A percentile compares a stretch with the other conserved stretches of the same genome.
Conservation (phyloP, 2,113 vertebrate genomes). For the Hipposideros armiger region DNA sequence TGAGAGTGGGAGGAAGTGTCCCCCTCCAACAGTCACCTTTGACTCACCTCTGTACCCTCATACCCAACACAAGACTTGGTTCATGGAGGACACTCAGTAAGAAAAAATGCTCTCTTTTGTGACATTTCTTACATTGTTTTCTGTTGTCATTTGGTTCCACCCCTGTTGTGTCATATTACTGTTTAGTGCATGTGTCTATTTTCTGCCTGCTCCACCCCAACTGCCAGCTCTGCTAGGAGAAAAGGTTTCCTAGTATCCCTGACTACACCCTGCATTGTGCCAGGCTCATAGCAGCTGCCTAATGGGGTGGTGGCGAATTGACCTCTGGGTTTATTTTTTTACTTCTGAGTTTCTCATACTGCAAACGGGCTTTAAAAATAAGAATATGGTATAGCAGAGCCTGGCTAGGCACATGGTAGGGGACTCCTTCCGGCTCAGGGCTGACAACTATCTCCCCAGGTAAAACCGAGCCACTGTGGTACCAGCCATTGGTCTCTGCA, state of each 20-base stretch:
- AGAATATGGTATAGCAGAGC: neutral
- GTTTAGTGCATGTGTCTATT: neutral
- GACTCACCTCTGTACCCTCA: neutral
- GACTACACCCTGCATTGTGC: neutral
- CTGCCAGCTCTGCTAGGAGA: neutral
- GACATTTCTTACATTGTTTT: neutral
- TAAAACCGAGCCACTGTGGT: neutral
- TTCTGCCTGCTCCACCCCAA: neutral
- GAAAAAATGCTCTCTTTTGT: neutral
- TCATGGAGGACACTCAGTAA: neutral
- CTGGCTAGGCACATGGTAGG: neutral
- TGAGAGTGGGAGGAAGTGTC: neutral
- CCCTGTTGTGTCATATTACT: neutral
- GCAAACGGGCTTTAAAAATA: neutral
- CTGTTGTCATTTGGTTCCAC: neutral
- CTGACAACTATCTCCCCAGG: neutral
- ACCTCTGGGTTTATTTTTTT: constrained; percentile 8
- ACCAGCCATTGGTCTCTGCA: neutral
- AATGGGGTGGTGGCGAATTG: neutral
- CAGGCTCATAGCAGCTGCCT: neutral
- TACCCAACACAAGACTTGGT: neutral
- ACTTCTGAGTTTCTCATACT: neutral
- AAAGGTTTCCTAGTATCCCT: neutral
- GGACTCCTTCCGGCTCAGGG: neutral
- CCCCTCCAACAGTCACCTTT: neutral